These are phyloP conservation scores for Callionymus lyra DNA, from an alignment of 2,113 vertebrate species.

Conservation along the genomic window DNA sequence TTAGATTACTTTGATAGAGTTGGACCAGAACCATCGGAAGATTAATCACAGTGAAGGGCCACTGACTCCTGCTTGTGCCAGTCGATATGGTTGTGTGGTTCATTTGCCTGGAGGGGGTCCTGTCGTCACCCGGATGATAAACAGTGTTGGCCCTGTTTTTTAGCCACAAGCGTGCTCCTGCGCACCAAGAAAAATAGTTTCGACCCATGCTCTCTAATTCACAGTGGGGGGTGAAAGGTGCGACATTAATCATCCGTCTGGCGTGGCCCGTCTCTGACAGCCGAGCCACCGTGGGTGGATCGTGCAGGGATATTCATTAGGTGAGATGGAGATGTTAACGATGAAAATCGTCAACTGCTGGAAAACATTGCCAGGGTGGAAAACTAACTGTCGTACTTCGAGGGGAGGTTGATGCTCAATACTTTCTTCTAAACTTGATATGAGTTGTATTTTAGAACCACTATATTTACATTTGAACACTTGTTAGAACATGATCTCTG, in stretches of 20 bases:
- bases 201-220: conserved; percentile 67
- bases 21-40: conserved; percentile 46
- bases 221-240: conserved; percentile 57
- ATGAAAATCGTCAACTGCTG: too few relatives aligned
- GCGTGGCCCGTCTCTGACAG: conserved; percentile 34
- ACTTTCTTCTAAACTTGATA: too few relatives aligned
- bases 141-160: conserved; percentile 67
- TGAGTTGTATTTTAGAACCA: too few relatives aligned
- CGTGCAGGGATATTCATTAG: conserved; percentile 22
- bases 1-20: conserved; percentile 62
- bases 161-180: conserved; percentile 61
- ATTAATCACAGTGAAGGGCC: conserved; percentile 69
- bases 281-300: conserved; percentile 18
- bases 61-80: conserved; percentile 55
- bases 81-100: conserved; percentile 53
- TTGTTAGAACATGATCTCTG: too few relatives aligned
- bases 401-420: too few relatives aligned
- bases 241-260: conserved; percentile 65
- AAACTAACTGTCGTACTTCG: too few relatives aligned
- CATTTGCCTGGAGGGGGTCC: conserved; percentile 54
- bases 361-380: too few relatives aligned
- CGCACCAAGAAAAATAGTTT: conserved; percentile 68
- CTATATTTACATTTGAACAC: too few relatives aligned
- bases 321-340: conserved; percentile 7
- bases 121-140: conserved; percentile 65